A percentile compares a stretch with the other conserved stretches of the same genome.
These are phyloP conservation scores for Ectropis crepuscularia DNA, from an alignment of 2,888 invertebrate genomes.

Conservation along the genomic window DNA sequence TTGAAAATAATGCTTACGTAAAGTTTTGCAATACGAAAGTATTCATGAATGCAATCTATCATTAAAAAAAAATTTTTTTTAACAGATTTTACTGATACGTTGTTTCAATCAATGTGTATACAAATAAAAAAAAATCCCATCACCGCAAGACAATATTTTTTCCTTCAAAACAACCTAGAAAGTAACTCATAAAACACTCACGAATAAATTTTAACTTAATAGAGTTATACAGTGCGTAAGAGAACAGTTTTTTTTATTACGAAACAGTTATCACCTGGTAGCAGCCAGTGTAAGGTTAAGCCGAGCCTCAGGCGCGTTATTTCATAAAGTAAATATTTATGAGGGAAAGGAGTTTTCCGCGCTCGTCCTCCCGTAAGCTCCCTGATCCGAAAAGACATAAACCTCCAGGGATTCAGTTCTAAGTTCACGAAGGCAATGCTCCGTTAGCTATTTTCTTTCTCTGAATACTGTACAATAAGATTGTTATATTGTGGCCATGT, in stretches of 20 bases:
- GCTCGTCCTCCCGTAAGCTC: constrained; percentile 76
- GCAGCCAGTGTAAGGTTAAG: constrained; percentile 68
- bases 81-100: too few relatives aligned
- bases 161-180: not conserved
- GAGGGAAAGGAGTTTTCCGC: constrained; percentile 74
- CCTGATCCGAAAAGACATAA: constrained; percentile 82
- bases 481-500: constrained; percentile 45
- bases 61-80: too few relatives aligned
- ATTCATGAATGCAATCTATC: too few relatives aligned
- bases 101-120: too few relatives aligned
- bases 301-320: constrained; percentile 74
- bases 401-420: constrained; percentile 80
- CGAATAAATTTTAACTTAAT: constrained; percentile 3
- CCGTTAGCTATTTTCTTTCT: constrained; percentile 63
- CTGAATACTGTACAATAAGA: constrained; percentile 37
- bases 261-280: constrained; percentile 75
- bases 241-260: constrained; percentile 59
- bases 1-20: too few relatives aligned
- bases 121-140: too few relatives aligned
- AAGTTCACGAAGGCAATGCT: constrained; percentile 77
- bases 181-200: not conserved
- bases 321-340: constrained; percentile 85
- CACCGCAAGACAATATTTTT: not conserved
- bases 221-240: constrained; percentile 12
- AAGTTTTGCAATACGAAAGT: too few relatives aligned